Evolutionary conservation across 1,140 invertebrate species (phyloP).

Genomic region (Helicorthomorpha holstii): DNA sequence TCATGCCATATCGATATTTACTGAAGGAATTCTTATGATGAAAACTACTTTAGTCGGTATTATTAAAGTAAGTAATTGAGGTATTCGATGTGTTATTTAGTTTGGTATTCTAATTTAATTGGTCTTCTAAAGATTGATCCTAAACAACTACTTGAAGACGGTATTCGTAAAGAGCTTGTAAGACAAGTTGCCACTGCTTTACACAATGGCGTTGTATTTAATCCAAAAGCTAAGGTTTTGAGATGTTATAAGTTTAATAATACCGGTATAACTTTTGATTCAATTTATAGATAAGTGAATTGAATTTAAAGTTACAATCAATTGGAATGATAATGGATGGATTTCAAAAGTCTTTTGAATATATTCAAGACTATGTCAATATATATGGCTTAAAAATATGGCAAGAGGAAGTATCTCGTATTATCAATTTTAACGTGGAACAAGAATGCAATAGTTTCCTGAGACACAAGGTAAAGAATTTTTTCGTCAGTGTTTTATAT

Average conservation of each 20-base stretch:
- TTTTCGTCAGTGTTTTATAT: background rate
- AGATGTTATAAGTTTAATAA: too few species aligned
- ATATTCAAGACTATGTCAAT: constrained; percentile 95
- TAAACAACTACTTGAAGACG: constrained; percentile 84
- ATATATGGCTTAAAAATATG: constrained; percentile 90
- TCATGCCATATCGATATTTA: constrained; percentile 84
- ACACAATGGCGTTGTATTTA: constrained; percentile 48
- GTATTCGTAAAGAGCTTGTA: constrained; percentile 84
- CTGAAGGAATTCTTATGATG: constrained; percentile 86
- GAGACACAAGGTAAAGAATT: constrained; percentile 31
- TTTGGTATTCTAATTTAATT: constrained; percentile 2
- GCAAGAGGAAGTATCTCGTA: constrained; percentile 65
- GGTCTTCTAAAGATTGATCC: constrained; percentile 63
- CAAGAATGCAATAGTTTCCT: constrained; percentile 77
- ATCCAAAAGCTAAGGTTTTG: constrained; percentile 43
- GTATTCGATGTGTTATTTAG: background rate
- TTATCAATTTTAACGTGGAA: constrained; percentile 84
- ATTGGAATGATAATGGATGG: constrained; percentile 78
- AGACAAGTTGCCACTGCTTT: constrained; percentile 60
- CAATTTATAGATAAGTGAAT: constrained; percentile 38
- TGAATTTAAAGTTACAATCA: constrained; percentile 51
- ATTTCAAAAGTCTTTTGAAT: constrained; percentile 85
- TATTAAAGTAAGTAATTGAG: constrained; percentile 33
- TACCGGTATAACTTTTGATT: too few species aligned
- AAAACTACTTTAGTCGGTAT: constrained; percentile 90